phyloP scores from a whole-genome alignment of 1,140 invertebrate species.

The Bactericera cockerelli region DNA sequence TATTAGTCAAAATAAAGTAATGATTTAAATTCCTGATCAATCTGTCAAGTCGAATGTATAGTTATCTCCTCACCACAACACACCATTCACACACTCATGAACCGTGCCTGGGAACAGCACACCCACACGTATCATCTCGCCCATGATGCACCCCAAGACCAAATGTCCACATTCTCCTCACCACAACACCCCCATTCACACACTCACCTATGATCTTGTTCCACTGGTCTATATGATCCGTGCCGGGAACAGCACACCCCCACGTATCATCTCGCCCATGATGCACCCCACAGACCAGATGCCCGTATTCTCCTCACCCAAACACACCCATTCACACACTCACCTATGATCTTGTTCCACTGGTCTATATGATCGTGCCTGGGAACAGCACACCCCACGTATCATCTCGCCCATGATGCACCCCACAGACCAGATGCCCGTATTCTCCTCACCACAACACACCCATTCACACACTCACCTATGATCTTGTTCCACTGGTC shows the following conservation, averaged over 20 bases:
- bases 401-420: constrained; percentile 99
- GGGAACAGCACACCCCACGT: constrained; percentile 93
- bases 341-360: constrained; percentile 98
- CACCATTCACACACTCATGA: constrained; percentile 45
- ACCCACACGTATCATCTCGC: constrained; percentile 96
- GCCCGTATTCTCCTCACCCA: constrained; percentile 97
- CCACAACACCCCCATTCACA: no score
- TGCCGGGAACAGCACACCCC: constrained; percentile 97
- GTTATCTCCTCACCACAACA: no score
- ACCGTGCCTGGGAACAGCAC: constrained; percentile 97
- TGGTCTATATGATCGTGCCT: constrained; percentile 99
- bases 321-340: constrained; percentile 35
- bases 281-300: constrained; percentile 99
- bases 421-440: constrained; percentile 99
- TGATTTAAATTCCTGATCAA: no score
- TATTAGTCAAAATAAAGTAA: no score
- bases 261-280: constrained; percentile 99
- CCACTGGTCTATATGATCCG: constrained; percentile 99
- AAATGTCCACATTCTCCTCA: constrained; percentile 99
- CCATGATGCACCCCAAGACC: constrained; percentile 99
- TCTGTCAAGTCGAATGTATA: no score
- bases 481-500: constrained; percentile 99
- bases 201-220: constrained; percentile 89
- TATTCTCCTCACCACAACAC: no score
- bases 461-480: no score